Percentiles rank a stretch among this genome's conserved stretches.
Evolutionary conservation across 2,888 invertebrate species (phyloP).

Genomic region (Andrena bucephala): DNA sequence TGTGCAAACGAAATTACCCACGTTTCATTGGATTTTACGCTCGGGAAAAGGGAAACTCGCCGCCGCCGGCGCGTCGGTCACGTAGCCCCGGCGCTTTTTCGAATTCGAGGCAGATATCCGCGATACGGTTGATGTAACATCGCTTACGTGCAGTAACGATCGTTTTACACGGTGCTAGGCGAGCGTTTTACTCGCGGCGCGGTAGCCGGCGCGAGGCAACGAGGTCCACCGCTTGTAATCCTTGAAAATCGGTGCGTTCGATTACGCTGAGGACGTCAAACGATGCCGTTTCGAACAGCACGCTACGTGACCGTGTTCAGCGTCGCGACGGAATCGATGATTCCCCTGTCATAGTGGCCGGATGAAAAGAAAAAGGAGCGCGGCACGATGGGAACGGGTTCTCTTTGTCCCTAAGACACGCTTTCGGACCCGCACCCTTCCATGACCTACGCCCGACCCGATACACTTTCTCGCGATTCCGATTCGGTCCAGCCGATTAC

Average conservation of each 20-base stretch:
- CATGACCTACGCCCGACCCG: constrained; percentile 49
- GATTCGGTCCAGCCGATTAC: constrained; percentile 7
- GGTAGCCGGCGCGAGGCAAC: background rate
- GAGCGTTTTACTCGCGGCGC: background rate
- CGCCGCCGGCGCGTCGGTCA: constrained; percentile 11
- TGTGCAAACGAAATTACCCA: constrained; percentile 56
- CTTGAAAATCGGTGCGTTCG: constrained; percentile 63
- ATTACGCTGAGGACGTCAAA: constrained; percentile 55
- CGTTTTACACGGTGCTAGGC: background rate
- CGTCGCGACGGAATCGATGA: constrained; percentile 52
- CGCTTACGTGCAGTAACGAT: constrained; percentile 30
- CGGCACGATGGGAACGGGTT: constrained; percentile 41
- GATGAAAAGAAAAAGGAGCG: constrained; percentile 3
- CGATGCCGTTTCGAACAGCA: constrained; percentile 32
- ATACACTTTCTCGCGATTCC: constrained; percentile 36
- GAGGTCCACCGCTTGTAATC: constrained; percentile 39
- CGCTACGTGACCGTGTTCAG: constrained; percentile 70
- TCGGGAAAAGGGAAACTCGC: constrained; percentile 40
- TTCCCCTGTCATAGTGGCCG: constrained; percentile 2
- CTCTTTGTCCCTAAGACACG: constrained; percentile 55
- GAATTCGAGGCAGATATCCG: constrained; percentile 28
- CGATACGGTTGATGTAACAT: constrained; percentile 47
- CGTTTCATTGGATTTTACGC: constrained; percentile 43
- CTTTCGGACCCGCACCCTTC: constrained; percentile 41
- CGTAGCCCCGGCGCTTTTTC: constrained; percentile 21